These are phyloP conservation scores for Paracyprichromis sp. DNA, from an alignment of 2,113 vertebrate genomes.

Conservation along the genomic window DNA sequence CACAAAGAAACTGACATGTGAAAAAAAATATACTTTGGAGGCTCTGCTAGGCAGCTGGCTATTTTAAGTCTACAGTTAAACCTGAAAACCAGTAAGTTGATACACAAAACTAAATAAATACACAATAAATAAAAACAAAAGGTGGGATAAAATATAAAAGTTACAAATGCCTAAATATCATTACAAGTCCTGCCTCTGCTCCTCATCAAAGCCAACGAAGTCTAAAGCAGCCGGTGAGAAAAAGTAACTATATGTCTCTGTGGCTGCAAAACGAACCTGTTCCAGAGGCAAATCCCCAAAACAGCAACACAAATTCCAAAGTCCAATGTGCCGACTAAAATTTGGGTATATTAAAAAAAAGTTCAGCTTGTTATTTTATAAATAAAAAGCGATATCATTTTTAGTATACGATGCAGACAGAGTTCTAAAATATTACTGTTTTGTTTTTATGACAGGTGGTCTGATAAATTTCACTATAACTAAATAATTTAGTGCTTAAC, in stretches of 20 bases:
- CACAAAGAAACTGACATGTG: background rate
- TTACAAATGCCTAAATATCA: background rate
- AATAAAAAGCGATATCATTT: background rate
- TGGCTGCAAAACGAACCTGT: background rate
- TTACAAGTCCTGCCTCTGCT: background rate
- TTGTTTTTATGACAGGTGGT: background rate
- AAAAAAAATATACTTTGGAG: fast-evolving
- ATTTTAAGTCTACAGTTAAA: background rate
- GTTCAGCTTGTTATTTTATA: background rate
- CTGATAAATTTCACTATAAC: background rate
- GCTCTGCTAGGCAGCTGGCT: background rate
- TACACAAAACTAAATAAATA: background rate
- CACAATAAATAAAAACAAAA: background rate
- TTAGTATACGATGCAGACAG: background rate
- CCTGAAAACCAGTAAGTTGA: background rate
- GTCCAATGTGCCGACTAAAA: fast-evolving
- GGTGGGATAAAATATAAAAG: background rate
- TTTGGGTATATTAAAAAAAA: background rate
- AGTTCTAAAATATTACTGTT: background rate
- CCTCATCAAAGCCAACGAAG: background rate
- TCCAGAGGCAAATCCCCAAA: background rate
- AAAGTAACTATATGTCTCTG: background rate
- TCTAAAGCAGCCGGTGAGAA: background rate
- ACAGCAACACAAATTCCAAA: background rate
- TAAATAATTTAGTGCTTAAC: background rate